These are phyloP conservation scores for Diuraphis noxia DNA, from an alignment of 1,140 invertebrate genomes.

Conservation along the genomic window DNA sequence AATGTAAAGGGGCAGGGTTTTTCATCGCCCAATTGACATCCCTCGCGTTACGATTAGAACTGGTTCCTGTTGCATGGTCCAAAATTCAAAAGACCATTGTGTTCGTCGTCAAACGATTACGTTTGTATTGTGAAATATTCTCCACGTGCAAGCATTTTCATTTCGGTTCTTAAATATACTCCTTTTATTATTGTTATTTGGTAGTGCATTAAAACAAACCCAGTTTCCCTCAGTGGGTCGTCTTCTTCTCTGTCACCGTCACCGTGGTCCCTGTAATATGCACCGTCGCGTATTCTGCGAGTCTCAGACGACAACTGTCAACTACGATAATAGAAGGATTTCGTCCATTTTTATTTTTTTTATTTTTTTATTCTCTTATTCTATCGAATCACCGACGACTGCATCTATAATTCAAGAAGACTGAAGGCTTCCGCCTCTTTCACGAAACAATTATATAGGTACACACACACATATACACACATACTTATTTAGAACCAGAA, in stretches of 20 bases:
- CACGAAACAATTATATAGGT: background rate
- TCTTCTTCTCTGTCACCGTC: background rate
- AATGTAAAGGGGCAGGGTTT: background rate
- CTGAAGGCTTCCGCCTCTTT: constrained; percentile 13
- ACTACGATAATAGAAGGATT: background rate
- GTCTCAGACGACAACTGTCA: constrained; percentile 11
- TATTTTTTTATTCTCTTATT: background rate
- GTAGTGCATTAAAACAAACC: constrained; percentile 6
- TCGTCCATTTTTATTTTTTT: background rate
- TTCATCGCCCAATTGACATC: constrained; percentile 34
- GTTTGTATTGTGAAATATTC: constrained; percentile 13
- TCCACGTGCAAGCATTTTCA: background rate
- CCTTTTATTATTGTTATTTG: constrained; percentile 11
- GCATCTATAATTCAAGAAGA: background rate
- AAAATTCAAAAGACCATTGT: constrained; percentile 40
- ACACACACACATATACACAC: background rate
- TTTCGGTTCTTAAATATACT: background rate
- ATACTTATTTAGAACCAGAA: background rate
- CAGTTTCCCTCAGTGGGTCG: background rate
- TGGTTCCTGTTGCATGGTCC: background rate
- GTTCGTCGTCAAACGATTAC: background rate
- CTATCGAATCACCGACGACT: background rate
- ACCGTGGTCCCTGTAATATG: background rate
- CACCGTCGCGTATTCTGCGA: background rate
- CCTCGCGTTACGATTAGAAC: constrained; percentile 15